Percentiles rank a stretch among this genome's conserved stretches.
Conservation (phyloP, 2,888 invertebrate species). For the Achlya flavicornis region DNA sequence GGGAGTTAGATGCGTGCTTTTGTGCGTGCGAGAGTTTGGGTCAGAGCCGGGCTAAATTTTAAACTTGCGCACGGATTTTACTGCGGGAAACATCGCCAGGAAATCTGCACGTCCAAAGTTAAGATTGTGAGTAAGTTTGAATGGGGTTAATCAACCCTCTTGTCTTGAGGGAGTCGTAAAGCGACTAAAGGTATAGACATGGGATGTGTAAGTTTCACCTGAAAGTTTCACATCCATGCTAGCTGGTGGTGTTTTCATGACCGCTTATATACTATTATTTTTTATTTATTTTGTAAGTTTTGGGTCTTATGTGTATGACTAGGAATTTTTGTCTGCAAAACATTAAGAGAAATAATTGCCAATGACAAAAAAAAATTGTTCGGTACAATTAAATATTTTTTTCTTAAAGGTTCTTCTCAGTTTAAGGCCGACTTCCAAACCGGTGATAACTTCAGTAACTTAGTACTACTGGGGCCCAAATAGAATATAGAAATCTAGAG, state of each 20-base stretch:
- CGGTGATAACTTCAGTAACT: too few species aligned
- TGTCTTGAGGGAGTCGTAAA: not conserved
- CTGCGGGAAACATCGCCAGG: not conserved
- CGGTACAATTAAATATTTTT: too few species aligned
- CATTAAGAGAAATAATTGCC: too few species aligned
- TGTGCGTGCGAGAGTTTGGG: not conserved
- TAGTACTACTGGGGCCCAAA: too few species aligned
- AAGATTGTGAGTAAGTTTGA: not conserved
- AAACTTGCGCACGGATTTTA: slow-evolving; percentile 6
- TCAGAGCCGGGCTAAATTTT: not conserved
- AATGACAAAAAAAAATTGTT: too few species aligned
- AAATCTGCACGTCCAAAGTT: slow-evolving; percentile 1
- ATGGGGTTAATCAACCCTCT: slow-evolving; percentile 1
- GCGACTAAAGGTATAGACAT: not conserved
- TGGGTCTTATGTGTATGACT: too few species aligned
- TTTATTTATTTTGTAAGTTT: too few species aligned
- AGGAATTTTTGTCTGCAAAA: too few species aligned
- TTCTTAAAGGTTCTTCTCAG: too few species aligned
- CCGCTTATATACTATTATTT: too few species aligned
- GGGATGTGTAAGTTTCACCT: not conserved
- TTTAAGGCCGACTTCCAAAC: too few species aligned
- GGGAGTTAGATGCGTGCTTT: not conserved
- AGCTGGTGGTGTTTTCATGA: not conserved
- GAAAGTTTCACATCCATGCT: not conserved
- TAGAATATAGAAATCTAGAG: too few species aligned